Conservation (phyloP, 2,797 vertebrate species). For the Molossus alvarezi region DNA sequence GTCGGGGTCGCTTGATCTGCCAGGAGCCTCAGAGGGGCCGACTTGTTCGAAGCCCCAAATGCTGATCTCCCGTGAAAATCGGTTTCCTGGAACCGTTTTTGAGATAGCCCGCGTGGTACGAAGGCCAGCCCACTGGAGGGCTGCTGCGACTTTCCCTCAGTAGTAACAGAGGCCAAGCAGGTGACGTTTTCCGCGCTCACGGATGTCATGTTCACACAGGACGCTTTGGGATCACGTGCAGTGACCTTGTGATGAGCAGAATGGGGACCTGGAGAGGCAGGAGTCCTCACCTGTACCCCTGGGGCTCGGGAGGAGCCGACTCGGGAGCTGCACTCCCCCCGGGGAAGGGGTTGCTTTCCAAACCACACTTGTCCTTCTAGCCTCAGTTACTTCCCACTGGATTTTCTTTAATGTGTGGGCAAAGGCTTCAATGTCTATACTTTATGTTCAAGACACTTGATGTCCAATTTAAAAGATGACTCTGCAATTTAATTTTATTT, state of each 20-base stretch:
- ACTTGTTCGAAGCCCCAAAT: not conserved
- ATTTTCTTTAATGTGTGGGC: not conserved
- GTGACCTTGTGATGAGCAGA: fast-evolving
- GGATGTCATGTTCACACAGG: fast-evolving
- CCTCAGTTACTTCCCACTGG: not conserved
- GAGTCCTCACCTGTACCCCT: too few relatives aligned
- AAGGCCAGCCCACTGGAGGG: not conserved
- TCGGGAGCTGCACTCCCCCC: not conserved
- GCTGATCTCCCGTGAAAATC: not conserved
- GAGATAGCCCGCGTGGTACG: fast-evolving
- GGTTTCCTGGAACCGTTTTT: not conserved
- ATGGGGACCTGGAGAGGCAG: fast-evolving
- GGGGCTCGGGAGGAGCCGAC: fast-evolving
- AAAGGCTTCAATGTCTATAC: not conserved
- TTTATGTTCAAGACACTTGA: not conserved
- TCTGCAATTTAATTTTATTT: not conserved
- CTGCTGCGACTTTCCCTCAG: not conserved
- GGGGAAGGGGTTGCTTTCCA: not conserved
- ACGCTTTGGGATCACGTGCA: fast-evolving
- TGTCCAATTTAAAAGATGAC: not conserved
- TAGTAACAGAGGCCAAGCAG: not conserved
- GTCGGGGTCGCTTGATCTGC: too few relatives aligned
- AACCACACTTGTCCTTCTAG: not conserved
- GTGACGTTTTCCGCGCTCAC: fast-evolving
- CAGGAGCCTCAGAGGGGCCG: fast-evolving